Evolutionary conservation across 2,888 invertebrate genomes (phyloP).

Genomic region (Taenaris catops): DNA sequence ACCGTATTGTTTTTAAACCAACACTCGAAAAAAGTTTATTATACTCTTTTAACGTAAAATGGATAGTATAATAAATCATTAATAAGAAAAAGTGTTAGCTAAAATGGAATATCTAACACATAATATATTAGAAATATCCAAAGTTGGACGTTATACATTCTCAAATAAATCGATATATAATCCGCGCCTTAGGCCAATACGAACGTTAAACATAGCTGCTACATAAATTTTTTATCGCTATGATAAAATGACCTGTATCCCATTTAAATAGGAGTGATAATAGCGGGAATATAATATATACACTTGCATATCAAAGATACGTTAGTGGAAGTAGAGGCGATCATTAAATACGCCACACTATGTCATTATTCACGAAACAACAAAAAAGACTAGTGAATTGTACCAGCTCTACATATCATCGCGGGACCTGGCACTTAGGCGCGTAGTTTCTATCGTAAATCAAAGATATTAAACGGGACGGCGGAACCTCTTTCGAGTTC

Average conservation of each 20-base stretch:
- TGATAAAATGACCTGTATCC: not conserved
- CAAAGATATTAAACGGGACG: slow-evolving; percentile 78
- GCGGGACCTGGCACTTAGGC: slow-evolving; percentile 69
- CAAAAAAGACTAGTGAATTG: slow-evolving; percentile 66
- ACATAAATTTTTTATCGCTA: no score
- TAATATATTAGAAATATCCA: slow-evolving; percentile 10
- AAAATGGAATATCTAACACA: slow-evolving; percentile 10
- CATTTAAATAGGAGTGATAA: not conserved
- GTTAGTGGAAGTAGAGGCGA: slow-evolving; percentile 32
- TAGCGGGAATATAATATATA: not conserved
- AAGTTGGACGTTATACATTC: slow-evolving; percentile 2
- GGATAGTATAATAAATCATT: slow-evolving; percentile 2
- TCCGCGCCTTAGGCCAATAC: slow-evolving; percentile 52
- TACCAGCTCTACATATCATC: slow-evolving; percentile 74
- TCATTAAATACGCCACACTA: slow-evolving; percentile 71
- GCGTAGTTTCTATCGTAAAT: slow-evolving; percentile 77
- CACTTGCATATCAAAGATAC: not conserved
- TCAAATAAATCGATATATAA: slow-evolving; percentile 53
- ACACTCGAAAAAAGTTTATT: no score
- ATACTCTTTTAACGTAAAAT: no score
- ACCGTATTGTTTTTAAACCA: no score
- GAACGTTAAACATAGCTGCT: slow-evolving; percentile 26
- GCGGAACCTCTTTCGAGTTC: slow-evolving; percentile 78
- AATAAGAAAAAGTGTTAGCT: slow-evolving; percentile 9
- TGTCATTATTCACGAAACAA: slow-evolving; percentile 72